A percentile compares a stretch with the other conserved stretches of the same genome.
Conservation (phyloP, 1,140 invertebrate genomes). For the Sesamia nonagrioides region DNA sequence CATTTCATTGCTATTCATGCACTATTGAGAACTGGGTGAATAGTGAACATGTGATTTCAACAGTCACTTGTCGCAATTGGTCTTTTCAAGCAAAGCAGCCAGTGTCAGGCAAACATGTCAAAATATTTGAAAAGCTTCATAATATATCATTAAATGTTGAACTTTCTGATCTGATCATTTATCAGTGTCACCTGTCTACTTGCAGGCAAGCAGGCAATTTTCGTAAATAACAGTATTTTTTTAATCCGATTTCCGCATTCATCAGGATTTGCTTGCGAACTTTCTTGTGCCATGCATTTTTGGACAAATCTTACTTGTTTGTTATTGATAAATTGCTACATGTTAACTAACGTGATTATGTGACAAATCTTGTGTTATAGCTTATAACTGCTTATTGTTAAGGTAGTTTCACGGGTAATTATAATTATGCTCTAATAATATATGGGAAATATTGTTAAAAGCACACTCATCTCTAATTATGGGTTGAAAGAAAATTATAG, state of each 20-base stretch:
- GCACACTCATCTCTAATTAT: neutral
- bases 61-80: neutral
- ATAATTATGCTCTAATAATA: neutral
- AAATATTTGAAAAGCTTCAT: too few species aligned
- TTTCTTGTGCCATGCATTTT: neutral
- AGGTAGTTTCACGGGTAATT: neutral
- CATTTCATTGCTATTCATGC: too few species aligned
- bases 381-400: neutral
- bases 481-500: slow-evolving; percentile 1
- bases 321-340: too few species aligned
- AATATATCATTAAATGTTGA: neutral
- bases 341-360: too few species aligned
- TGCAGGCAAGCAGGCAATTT: neutral
- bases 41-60: too few species aligned
- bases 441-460: neutral
- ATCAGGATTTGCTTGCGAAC: neutral
- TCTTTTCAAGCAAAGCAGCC: too few species aligned
- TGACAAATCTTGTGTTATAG: neutral
- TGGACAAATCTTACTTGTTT: neutral
- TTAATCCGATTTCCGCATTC: neutral
- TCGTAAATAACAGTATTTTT: neutral
- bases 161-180: neutral
- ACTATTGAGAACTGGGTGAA: too few species aligned
- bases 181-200: neutral
- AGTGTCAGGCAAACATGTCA: too few species aligned